A percentile compares a stretch with the other conserved stretches of the same genome.
Evolutionary conservation across 2,113 vertebrate species (phyloP).

Genomic region (Rhabdomys dilectus): DNA sequence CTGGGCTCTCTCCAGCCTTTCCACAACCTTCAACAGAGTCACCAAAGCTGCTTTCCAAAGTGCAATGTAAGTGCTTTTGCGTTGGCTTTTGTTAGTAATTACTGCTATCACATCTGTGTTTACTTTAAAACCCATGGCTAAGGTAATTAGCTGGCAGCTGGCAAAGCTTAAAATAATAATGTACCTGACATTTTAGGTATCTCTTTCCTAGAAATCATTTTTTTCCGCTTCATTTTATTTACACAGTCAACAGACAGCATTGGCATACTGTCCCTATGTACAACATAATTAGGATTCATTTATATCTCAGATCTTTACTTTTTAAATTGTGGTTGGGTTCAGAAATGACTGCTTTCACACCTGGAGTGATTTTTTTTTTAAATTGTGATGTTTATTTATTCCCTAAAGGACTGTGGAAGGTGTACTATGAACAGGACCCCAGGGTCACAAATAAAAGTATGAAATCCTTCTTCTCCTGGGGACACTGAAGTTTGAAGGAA

Average conservation of each 20-base stretch:
- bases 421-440: background rate
- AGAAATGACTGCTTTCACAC: conserved; percentile 12
- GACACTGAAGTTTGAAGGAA: conserved; percentile 29
- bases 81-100: conserved; percentile 76
- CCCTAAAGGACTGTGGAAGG: background rate
- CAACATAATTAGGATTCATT: conserved; percentile 60
- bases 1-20: background rate
- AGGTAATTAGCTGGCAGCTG: conserved; percentile 88
- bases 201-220: conserved; percentile 69
- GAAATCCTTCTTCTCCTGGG: background rate
- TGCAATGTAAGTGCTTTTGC: conserved; percentile 60
- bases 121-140: conserved; percentile 86
- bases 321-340: conserved; percentile 20
- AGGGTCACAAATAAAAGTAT: background rate
- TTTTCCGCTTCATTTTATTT: conserved; percentile 53
- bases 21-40: background rate
- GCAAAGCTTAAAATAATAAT: conserved; percentile 83
- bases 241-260: conserved; percentile 66
- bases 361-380: background rate
- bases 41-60: background rate
- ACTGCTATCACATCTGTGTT: conserved; percentile 86
- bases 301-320: conserved; percentile 66
- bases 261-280: conserved; percentile 49
- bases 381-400: background rate
- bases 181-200: conserved; percentile 81